Evolutionary conservation across 2,888 invertebrate genomes (phyloP).

Genomic region (Omphaloscelis lunosa): DNA sequence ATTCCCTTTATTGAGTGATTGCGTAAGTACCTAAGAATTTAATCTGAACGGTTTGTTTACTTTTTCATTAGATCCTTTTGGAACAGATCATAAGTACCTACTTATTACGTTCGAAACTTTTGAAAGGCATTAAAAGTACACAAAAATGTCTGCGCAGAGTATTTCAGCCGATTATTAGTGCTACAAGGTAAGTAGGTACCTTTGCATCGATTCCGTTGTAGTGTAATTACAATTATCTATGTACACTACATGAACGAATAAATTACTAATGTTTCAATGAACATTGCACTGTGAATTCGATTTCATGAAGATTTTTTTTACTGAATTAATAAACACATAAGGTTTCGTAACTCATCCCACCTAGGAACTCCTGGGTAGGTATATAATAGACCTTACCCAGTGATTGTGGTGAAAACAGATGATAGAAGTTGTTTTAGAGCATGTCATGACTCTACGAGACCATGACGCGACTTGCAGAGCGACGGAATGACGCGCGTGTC

Average conservation of each 20-base stretch:
- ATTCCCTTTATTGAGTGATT: background rate
- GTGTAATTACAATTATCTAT: background rate
- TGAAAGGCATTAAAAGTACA: background rate
- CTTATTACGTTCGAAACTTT: background rate
- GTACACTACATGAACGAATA: background rate
- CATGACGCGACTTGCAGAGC: too few species aligned
- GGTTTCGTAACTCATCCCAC: background rate
- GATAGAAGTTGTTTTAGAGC: too few species aligned
- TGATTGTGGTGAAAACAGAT: background rate
- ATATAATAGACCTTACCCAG: too few species aligned
- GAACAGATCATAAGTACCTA: background rate
- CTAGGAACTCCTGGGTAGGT: background rate
- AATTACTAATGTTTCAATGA: constrained; percentile 11
- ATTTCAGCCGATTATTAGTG: background rate
- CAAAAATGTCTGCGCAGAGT: background rate
- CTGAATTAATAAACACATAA: background rate
- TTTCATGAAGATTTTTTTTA: constrained; percentile 9
- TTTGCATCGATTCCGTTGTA: background rate
- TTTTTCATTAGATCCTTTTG: background rate
- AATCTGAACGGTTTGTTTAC: background rate
- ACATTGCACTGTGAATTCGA: constrained; percentile 6
- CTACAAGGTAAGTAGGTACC: background rate
- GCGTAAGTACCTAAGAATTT: background rate
- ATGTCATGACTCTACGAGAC: too few species aligned
- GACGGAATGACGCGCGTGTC: too few species aligned